These are phyloP conservation scores for Drosophila monieri DNA, from an alignment of 2,888 invertebrate species.

Conservation along the genomic window DNA sequence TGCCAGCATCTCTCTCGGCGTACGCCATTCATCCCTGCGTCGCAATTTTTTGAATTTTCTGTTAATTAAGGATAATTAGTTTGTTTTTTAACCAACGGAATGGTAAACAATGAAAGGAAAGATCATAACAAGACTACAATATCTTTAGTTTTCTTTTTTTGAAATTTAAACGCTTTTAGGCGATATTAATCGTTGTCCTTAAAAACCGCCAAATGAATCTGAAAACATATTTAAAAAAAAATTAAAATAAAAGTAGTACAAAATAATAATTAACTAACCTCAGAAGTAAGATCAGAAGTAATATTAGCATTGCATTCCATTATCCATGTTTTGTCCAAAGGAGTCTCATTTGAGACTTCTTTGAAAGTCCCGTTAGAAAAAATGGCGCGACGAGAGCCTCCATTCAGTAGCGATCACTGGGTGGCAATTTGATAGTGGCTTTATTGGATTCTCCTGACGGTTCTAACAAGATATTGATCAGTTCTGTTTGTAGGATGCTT, in stretches of 20 bases:
- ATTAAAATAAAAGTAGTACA: too few relatives aligned
- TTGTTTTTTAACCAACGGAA: background rate
- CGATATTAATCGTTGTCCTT: too few relatives aligned
- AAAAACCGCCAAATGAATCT: too few relatives aligned
- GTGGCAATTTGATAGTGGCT: background rate
- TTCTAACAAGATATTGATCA: background rate
- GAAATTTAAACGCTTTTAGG: too few relatives aligned
- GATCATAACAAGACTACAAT: too few relatives aligned
- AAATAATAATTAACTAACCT: too few relatives aligned
- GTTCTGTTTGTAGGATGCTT: background rate
- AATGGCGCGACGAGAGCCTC: background rate
- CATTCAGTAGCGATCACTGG: background rate
- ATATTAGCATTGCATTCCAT: background rate
- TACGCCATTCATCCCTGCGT: background rate
- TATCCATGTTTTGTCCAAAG: background rate
- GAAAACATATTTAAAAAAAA: too few relatives aligned
- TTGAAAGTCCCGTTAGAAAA: background rate
- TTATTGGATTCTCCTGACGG: background rate
- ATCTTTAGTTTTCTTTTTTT: too few relatives aligned
- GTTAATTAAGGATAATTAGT: background rate
- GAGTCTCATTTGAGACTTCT: background rate
- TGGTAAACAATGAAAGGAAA: background rate
- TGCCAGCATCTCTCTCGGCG: conserved; percentile 15
- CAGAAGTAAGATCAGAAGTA: too few relatives aligned
- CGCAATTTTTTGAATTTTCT: background rate